phyloP scores from a whole-genome alignment of 2,888 invertebrate species.

The Meloe dianella region DNA sequence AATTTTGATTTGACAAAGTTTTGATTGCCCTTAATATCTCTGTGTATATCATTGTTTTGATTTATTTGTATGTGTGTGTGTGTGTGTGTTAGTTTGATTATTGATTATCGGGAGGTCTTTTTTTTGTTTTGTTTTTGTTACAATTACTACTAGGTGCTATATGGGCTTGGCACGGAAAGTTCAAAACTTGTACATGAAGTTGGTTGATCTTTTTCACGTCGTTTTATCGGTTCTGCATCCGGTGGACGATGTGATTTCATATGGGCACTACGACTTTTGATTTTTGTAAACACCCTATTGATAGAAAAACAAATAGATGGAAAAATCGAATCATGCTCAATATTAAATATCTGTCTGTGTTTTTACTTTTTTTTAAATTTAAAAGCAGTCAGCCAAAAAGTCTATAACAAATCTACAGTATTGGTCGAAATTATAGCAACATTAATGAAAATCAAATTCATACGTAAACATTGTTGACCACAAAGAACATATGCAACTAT shows the following conservation, averaged over 20 bases:
- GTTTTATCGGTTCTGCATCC: conserved; percentile 72
- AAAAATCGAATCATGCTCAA: conserved; percentile 28
- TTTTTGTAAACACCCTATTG: conserved; percentile 94
- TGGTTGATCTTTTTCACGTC: conserved; percentile 39
- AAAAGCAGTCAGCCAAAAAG: too few relatives aligned
- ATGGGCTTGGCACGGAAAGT: conserved; percentile 58
- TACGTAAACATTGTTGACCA: too few relatives aligned
- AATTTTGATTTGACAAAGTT: conserved; percentile 48
- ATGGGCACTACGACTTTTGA: conserved; percentile 98
- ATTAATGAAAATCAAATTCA: too few relatives aligned
- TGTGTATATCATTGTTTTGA: conserved; percentile 7
- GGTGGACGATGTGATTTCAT: conserved; percentile 98
- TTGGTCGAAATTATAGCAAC: too few relatives aligned
- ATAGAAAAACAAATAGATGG: conserved; percentile 21
- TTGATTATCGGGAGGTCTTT: conserved; percentile 6
- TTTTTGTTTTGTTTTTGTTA: conserved; percentile 26
- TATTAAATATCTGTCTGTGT: neutral
- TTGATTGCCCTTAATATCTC: conserved; percentile 55
- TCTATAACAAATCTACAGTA: too few relatives aligned
- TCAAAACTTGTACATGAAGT: conserved; percentile 42
- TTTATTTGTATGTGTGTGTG: conserved; percentile 31
- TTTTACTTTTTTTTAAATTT: too few relatives aligned
- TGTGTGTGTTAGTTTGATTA: conserved; percentile 29
- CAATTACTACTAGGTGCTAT: conserved; percentile 53
- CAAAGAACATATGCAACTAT: too few relatives aligned